These are phyloP conservation scores for Bubo blakistoni DNA, from an alignment of 2,113 vertebrate species.

Conservation along the genomic window DNA sequence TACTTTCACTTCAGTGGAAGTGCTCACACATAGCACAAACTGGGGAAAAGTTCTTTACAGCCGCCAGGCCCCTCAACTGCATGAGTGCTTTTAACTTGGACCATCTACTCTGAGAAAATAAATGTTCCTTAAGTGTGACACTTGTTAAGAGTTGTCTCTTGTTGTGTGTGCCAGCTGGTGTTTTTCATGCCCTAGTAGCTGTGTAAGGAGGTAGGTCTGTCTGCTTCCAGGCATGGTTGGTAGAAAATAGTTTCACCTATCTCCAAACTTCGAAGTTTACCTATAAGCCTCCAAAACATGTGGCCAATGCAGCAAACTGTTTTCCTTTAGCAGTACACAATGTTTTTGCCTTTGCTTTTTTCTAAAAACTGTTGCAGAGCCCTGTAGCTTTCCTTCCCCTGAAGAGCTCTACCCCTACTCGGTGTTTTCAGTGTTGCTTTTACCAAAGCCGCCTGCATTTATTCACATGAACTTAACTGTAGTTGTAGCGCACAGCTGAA, in stretches of 20 bases:
- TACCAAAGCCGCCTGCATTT: rapidly evolving
- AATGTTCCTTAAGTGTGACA: constrained; percentile 51
- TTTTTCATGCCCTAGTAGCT: rapidly evolving
- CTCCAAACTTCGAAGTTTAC: neutral
- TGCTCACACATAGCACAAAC: constrained; percentile 50
- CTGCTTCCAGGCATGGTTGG: rapidly evolving
- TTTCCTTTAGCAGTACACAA: neutral
- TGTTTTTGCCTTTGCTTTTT: neutral
- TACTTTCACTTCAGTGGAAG: constrained; percentile 60
- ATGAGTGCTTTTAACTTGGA: constrained; percentile 55
- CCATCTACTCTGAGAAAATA: constrained; percentile 54
- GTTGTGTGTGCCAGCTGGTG: rapidly evolving
- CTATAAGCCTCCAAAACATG: neutral
- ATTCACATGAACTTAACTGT: too few species aligned
- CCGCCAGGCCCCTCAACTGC: constrained; percentile 25
- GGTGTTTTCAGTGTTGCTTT: neutral
- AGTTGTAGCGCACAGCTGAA: too few species aligned
- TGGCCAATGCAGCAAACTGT: neutral
- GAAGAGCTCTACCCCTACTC: neutral
- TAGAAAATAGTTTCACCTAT: neutral
- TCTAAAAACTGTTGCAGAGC: neutral
- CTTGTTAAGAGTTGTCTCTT: neutral
- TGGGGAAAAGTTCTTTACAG: constrained; percentile 6
- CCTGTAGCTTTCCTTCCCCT: rapidly evolving
- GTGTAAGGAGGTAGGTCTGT: neutral